phyloP scores from a whole-genome alignment of 2,797 vertebrate species.

The Ptychobarbus kaznakovi region DNA sequence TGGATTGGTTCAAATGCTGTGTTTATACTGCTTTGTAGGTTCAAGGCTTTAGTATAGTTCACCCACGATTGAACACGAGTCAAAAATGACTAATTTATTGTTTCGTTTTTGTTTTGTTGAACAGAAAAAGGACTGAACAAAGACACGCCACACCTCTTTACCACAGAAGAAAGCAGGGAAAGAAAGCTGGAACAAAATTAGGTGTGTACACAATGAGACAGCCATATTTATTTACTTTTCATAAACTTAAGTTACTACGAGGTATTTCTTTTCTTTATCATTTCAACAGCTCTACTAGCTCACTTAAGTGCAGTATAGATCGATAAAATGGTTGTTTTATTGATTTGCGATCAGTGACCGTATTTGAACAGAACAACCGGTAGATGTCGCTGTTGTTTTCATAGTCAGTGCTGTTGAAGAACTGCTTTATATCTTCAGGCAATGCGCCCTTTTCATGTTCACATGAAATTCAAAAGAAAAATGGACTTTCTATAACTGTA shows the following conservation, averaged over 20 bases:
- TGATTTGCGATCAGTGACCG: neutral
- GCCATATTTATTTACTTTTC: neutral
- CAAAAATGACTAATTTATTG: neutral
- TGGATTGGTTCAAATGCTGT: neutral
- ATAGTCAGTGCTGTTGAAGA: neutral
- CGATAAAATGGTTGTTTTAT: neutral
- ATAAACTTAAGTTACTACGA: neutral
- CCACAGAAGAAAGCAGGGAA: neutral
- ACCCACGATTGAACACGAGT: neutral
- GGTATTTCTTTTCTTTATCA: neutral
- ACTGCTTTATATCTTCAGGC: neutral
- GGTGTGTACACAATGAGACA: neutral
- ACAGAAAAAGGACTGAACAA: neutral
- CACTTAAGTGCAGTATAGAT: neutral
- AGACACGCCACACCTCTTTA: neutral
- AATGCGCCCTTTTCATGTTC: neutral
- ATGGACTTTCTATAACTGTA: neutral
- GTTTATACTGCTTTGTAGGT: neutral
- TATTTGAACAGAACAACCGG: neutral
- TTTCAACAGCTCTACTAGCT: neutral
- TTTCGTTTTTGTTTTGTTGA: neutral
- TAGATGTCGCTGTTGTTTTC: constrained; percentile 56
- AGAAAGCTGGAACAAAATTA: neutral
- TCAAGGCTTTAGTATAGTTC: neutral
- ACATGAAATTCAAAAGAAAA: neutral